These are phyloP conservation scores for Drosophila jambulina DNA, from an alignment of 1,140 invertebrate species.

Conservation along the genomic window DNA sequence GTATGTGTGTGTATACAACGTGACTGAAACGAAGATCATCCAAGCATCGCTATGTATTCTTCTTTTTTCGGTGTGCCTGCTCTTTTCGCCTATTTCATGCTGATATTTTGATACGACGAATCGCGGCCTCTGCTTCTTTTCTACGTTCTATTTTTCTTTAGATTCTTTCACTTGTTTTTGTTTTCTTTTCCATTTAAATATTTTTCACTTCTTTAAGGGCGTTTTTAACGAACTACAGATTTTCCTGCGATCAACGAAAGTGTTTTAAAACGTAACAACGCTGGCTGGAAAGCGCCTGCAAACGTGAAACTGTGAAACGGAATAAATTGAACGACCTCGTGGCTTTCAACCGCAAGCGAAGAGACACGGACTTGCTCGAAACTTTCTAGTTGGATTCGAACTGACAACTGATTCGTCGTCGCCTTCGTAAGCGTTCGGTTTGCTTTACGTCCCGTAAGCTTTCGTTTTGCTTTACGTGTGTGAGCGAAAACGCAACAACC, in stretches of 20 bases:
- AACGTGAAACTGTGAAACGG: slow-evolving; percentile 4
- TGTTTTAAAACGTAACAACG: slow-evolving; percentile 16
- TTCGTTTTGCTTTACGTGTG: slow-evolving; percentile 41
- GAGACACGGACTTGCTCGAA: slow-evolving; percentile 77
- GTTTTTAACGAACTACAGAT: slow-evolving; percentile 8
- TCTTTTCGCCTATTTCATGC: slow-evolving; percentile 35
- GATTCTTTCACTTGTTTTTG: slow-evolving; percentile 61
- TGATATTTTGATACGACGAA: slow-evolving; percentile 15
- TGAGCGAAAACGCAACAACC: slow-evolving; percentile 15
- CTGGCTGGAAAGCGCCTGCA: slow-evolving; percentile 56
- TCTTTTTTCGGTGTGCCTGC: slow-evolving; percentile 28
- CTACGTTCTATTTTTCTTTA: slow-evolving; percentile 51
- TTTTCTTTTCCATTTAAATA: slow-evolving; percentile 29
- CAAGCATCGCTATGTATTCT: slow-evolving; percentile 45
- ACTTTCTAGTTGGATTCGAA: slow-evolving; percentile 85
- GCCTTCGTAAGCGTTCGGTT: slow-evolving; percentile 39
- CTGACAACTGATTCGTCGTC: slow-evolving; percentile 81
- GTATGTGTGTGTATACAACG: slow-evolving; percentile 36
- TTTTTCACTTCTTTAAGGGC: slow-evolving; percentile 26
- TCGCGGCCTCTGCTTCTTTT: slow-evolving; percentile 32
- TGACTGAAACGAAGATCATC: slow-evolving; percentile 56
- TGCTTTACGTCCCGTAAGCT: slow-evolving; percentile 12
- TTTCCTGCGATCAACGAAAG: slow-evolving; percentile 8
- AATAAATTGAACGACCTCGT: slow-evolving; percentile 78
- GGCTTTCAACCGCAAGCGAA: slow-evolving; percentile 84